These are phyloP conservation scores for Philotrypesis tridentata DNA, from an alignment of 1,140 invertebrate species.

Conservation along the genomic window DNA sequence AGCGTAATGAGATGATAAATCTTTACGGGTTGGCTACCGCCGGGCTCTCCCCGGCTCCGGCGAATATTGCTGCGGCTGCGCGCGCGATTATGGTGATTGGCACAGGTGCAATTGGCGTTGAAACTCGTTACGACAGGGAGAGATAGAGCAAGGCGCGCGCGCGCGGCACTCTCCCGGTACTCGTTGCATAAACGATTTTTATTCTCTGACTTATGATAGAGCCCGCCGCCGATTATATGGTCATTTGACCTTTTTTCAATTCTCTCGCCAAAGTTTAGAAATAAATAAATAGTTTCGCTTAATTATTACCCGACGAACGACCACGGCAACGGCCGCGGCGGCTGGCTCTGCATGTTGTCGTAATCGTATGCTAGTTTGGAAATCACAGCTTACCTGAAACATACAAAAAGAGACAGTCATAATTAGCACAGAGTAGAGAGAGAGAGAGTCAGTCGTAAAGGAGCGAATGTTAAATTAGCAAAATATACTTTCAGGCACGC, in stretches of 20 bases:
- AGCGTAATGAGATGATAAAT: slow-evolving; percentile 36
- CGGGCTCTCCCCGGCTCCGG: neutral
- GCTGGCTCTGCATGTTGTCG: no score
- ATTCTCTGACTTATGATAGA: neutral
- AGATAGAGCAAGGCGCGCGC: neutral
- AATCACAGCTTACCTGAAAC: slow-evolving; percentile 18
- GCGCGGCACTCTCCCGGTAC: no score
- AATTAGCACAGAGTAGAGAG: no score
- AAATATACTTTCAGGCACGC: no score
- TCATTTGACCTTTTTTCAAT: neutral
- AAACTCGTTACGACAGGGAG: slow-evolving; percentile 1
- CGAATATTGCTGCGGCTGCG: neutral
- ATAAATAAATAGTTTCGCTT: neutral
- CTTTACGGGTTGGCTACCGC: slow-evolving; percentile 19
- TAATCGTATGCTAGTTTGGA: neutral
- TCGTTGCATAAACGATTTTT: neutral
- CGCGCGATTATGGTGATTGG: slow-evolving; percentile 7
- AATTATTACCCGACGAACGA: neutral
- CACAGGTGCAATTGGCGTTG: neutral
- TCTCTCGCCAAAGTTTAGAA: neutral
- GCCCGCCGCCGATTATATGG: no score
- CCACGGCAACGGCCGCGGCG: no score
- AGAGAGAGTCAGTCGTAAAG: neutral
- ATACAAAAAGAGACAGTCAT: neutral
- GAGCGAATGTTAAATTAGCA: neutral